These are phyloP conservation scores for Tokudaia muenninki DNA, from an alignment of 2,797 vertebrate species.

Conservation along the genomic window DNA sequence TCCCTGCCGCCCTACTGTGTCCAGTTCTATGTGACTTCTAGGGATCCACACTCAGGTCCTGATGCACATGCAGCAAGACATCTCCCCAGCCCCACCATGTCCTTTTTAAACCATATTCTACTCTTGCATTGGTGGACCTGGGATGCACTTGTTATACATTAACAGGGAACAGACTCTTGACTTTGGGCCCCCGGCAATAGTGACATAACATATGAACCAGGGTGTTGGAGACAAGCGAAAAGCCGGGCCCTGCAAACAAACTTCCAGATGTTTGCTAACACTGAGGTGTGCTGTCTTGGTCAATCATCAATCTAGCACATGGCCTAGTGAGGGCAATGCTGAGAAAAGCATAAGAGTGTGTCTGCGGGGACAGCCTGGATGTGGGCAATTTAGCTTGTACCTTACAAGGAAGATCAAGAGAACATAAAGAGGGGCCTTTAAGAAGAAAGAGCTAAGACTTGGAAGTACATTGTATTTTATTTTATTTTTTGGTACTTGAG, in stretches of 20 bases:
- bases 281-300: constrained; percentile 62
- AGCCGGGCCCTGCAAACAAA: constrained; percentile 63
- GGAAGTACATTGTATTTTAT: background rate
- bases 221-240: constrained; percentile 67
- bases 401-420: background rate
- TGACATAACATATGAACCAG: constrained; percentile 59
- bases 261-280: constrained; percentile 76
- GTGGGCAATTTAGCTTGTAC: background rate
- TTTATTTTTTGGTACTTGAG: background rate
- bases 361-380: background rate
- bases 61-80: too few species aligned
- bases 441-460: background rate
- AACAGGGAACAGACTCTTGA: constrained; percentile 67
- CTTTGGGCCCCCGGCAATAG: constrained; percentile 34
- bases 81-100: background rate
- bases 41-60: background rate
- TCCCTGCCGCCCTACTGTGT: background rate
- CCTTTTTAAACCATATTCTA: background rate
- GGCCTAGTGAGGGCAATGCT: background rate
- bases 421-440: constrained; percentile 9
- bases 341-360: background rate
- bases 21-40: background rate
- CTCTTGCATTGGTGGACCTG: background rate
- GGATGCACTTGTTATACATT: constrained; percentile 47
- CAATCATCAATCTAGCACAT: constrained; percentile 77